A percentile compares a stretch with the other conserved stretches of the same genome.
These are phyloP conservation scores for Saccostrea cuccullata DNA, from an alignment of 1,140 invertebrate species.

Conservation along the genomic window DNA sequence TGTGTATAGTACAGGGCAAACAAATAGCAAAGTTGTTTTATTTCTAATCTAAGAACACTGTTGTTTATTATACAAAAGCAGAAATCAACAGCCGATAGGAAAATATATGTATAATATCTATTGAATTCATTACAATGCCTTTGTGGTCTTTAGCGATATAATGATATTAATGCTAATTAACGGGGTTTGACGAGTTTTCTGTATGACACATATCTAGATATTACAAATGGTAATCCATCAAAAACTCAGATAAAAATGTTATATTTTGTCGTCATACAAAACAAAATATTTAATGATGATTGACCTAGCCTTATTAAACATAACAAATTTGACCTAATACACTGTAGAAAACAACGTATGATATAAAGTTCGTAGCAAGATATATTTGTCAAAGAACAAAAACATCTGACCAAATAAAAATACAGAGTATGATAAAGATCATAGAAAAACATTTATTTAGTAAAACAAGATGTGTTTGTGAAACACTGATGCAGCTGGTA, in stretches of 20 bases:
- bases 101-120: not conserved
- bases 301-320: no score
- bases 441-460: no score
- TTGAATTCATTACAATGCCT: not conserved
- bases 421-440: no score
- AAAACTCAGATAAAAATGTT: not conserved
- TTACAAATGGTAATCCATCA: constrained; percentile 7
- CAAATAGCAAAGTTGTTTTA: constrained; percentile 9
- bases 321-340: no score
- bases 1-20: constrained; percentile 1
- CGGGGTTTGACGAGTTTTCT: constrained; percentile 9
- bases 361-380: no score
- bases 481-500: no score
- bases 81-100: not conserved
- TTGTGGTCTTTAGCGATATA: constrained; percentile 5
- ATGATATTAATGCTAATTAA: constrained; percentile 17
- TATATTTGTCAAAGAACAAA: no score
- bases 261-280: not conserved
- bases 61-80: not conserved
- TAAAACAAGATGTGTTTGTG: no score
- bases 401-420: no score
- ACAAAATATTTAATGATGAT: not conserved
- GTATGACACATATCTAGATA: constrained; percentile 11
- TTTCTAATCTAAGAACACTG: not conserved
- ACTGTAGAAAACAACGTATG: no score